phyloP scores from a whole-genome alignment of 2,888 invertebrate genomes.

The Nudaria mundana region DNA sequence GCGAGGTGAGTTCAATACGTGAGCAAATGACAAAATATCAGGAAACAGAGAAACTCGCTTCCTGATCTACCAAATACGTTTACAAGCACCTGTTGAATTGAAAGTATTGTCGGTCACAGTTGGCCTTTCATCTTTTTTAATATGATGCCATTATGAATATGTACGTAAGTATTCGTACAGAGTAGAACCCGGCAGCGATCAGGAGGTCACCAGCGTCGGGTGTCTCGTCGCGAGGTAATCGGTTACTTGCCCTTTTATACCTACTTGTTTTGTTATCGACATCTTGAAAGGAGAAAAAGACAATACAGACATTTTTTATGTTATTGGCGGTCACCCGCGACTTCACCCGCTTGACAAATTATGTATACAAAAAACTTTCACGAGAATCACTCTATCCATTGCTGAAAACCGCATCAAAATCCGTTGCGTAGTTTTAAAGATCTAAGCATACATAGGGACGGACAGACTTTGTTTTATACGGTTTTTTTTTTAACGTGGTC shows the following conservation, averaged over 20 bases:
- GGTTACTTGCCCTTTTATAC: slow-evolving; percentile 57
- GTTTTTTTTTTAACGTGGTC: no score
- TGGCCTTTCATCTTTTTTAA: slow-evolving; percentile 60
- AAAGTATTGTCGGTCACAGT: slow-evolving; percentile 43
- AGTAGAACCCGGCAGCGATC: slow-evolving; percentile 67
- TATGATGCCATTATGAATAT: slow-evolving; percentile 50
- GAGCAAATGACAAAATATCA: slow-evolving; percentile 23
- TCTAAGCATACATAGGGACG: no score
- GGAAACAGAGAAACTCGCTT: slow-evolving; percentile 49
- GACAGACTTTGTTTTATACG: no score
- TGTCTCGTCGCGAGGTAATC: slow-evolving; percentile 61
- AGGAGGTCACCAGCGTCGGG: slow-evolving; percentile 50
- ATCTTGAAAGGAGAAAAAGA: slow-evolving; percentile 47
- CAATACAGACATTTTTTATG: no score
- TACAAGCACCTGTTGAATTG: slow-evolving; percentile 44
- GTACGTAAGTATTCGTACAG: slow-evolving; percentile 26
- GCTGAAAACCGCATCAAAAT: no score
- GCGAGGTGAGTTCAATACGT: not conserved
- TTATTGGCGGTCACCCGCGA: no score
- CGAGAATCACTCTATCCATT: no score
- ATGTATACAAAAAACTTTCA: no score
- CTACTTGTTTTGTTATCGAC: slow-evolving; percentile 41
- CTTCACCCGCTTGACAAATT: no score
- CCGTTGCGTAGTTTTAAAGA: no score
- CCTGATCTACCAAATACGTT: slow-evolving; percentile 55